A percentile compares a stretch with the other conserved stretches of the same genome.
Conservation (phyloP, 2,888 invertebrate genomes). For the Hoplodrina blanda region DNA sequence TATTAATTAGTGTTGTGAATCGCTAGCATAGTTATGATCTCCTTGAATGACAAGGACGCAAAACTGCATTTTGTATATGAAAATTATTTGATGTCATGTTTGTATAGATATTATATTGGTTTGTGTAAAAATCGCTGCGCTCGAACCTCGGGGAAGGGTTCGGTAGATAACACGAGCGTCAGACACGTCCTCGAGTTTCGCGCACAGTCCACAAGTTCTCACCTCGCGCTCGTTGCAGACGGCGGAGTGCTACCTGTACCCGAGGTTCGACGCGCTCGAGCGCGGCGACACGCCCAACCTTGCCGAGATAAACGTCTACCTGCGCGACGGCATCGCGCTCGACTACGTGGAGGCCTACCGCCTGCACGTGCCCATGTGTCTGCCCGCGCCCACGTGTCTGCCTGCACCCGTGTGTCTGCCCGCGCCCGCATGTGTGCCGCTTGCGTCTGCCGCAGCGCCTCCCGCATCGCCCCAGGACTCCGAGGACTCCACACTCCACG, state of each 20-base stretch:
- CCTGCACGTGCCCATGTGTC: conserved; percentile 77
- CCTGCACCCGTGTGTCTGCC: conserved; percentile 29
- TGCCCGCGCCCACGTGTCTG: conserved; percentile 28
- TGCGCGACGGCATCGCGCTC: conserved; percentile 84
- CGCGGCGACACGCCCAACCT: conserved; percentile 83
- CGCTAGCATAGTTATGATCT: too few species aligned
- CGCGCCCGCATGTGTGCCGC: background rate
- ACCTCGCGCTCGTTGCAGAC: conserved; percentile 75
- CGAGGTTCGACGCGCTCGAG: conserved; percentile 89
- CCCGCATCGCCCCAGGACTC: conserved; percentile 6
- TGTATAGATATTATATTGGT: background rate
- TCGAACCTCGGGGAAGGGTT: conserved; percentile 62
- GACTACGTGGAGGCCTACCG: conserved; percentile 84
- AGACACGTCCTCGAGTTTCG: conserved; percentile 45
- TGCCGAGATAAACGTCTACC: conserved; percentile 81
- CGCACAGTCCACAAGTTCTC: conserved; percentile 23
- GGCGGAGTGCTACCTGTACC: conserved; percentile 86
- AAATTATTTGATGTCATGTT: too few species aligned
- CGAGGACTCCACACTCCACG: conserved; percentile 3
- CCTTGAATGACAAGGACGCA: too few species aligned
- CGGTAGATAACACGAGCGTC: conserved; percentile 21
- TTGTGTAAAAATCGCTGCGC: conserved; percentile 39
- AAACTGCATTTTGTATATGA: too few species aligned
- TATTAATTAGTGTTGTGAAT: too few species aligned
- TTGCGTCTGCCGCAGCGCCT: conserved; percentile 9